phyloP scores from a whole-genome alignment of 1,140 invertebrate species.

The Drosophila setifemur region DNA sequence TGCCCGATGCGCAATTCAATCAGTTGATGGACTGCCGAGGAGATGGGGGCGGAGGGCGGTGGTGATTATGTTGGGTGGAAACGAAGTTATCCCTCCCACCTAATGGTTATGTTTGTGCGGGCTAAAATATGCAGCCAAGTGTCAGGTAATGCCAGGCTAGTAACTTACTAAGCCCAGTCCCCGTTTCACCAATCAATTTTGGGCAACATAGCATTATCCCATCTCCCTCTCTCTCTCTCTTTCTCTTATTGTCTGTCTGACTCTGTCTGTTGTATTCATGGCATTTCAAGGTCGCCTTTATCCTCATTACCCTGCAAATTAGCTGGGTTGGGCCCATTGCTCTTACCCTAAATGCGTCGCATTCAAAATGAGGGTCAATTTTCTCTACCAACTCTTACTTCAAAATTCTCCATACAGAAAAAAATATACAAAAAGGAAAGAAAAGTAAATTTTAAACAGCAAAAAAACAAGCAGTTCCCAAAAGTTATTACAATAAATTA shows the following conservation, averaged over 20 bases:
- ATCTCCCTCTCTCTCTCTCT: background rate
- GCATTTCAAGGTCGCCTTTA: slow-evolving; percentile 53
- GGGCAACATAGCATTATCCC: background rate
- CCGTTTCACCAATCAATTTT: slow-evolving; percentile 35
- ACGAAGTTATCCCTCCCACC: background rate
- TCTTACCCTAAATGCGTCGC: slow-evolving; percentile 52
- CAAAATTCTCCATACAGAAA: slow-evolving; percentile 8
- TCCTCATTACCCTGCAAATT: slow-evolving; percentile 47
- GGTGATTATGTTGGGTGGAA: slow-evolving; percentile 9
- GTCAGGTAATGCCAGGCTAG: slow-evolving; percentile 8
- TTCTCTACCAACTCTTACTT: too few species aligned
- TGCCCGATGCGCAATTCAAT: slow-evolving; percentile 59
- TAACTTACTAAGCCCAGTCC: background rate
- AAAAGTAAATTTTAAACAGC: too few species aligned
- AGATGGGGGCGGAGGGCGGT: background rate
- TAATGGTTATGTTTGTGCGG: slow-evolving; percentile 13
- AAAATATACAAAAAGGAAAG: background rate
- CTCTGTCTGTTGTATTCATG: background rate
- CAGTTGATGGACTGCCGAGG: slow-evolving; percentile 37
- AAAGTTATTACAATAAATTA: background rate
- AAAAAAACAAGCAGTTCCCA: background rate
- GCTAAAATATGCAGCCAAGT: slow-evolving; percentile 19
- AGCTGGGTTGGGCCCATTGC: slow-evolving; percentile 28
- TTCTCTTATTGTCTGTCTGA: slow-evolving; percentile 15
- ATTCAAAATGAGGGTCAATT: slow-evolving; percentile 31